Evolutionary conservation across 2,888 invertebrate species (phyloP).

Genomic region (Heliconius erato): DNA sequence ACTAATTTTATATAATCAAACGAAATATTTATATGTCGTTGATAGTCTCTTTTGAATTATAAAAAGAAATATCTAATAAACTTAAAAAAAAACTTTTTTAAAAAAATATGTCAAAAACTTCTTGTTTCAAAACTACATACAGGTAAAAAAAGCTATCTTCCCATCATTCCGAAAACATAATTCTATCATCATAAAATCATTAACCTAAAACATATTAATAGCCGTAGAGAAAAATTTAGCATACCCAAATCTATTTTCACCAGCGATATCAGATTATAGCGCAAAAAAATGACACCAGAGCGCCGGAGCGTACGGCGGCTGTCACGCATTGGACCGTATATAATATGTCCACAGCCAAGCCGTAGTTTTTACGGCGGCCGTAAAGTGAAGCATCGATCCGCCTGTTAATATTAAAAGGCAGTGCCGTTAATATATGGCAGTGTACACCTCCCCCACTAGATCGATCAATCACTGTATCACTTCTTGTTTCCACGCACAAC

Average conservation of each 20-base stretch:
- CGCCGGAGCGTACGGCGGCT: slow-evolving; percentile 60
- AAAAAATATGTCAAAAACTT: background rate
- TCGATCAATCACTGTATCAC: slow-evolving; percentile 54
- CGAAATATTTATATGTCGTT: background rate
- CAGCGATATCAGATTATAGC: slow-evolving; percentile 47
- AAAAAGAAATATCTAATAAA: background rate
- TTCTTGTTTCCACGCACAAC: slow-evolving; percentile 46
- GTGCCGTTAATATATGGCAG: slow-evolving; percentile 53
- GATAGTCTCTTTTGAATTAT: background rate
- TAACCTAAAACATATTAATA: background rate
- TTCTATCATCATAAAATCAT: background rate
- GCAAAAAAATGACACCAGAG: slow-evolving; percentile 52
- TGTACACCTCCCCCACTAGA: slow-evolving; percentile 48
- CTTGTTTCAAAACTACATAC: background rate
- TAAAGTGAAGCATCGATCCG: slow-evolving; percentile 75
- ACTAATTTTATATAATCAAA: background rate
- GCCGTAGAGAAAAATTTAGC: slow-evolving; percentile 25
- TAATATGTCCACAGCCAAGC: slow-evolving; percentile 68
- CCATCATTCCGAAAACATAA: background rate
- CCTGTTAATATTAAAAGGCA: slow-evolving; percentile 71
- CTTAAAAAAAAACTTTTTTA: background rate
- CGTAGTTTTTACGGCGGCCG: slow-evolving; percentile 75
- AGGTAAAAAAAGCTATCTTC: background rate
- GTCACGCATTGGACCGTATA: slow-evolving; percentile 70
- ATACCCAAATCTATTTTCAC: slow-evolving; percentile 56